Evolutionary conservation across 2,888 invertebrate species (phyloP).

Genomic region (Drosophila imparisetae): DNA sequence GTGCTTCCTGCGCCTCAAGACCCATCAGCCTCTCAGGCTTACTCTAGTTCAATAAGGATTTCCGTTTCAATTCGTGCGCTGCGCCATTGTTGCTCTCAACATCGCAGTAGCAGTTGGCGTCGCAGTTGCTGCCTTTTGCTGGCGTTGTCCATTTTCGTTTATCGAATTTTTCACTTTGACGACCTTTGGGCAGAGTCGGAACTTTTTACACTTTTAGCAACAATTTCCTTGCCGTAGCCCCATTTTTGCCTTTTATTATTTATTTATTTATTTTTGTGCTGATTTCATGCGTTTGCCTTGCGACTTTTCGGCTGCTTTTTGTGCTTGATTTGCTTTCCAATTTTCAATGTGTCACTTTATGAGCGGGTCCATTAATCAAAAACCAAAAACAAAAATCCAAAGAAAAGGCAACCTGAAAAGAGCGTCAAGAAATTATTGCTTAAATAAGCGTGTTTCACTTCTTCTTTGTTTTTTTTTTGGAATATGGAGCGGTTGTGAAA

Average conservation of each 20-base stretch:
- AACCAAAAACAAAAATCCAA: slow-evolving; percentile 41
- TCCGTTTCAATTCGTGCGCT: slow-evolving; percentile 81
- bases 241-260: slow-evolving; percentile 41
- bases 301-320: slow-evolving; percentile 69
- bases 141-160: slow-evolving; percentile 67
- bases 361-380: slow-evolving; percentile 77
- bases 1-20: slow-evolving; percentile 16
- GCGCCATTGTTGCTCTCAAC: slow-evolving; percentile 51
- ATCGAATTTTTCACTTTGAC: slow-evolving; percentile 77
- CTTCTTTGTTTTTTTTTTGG: not conserved
- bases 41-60: slow-evolving; percentile 83
- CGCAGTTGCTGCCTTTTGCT: slow-evolving; percentile 21
- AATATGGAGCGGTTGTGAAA: slow-evolving; percentile 52
- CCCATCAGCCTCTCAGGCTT: slow-evolving; percentile 30
- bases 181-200: slow-evolving; percentile 69
- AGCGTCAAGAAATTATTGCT: slow-evolving; percentile 74
- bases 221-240: slow-evolving; percentile 44
- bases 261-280: slow-evolving; percentile 68
- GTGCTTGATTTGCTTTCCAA: slow-evolving; percentile 79
- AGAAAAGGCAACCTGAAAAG: slow-evolving; percentile 43
- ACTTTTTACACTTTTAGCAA: slow-evolving; percentile 77
- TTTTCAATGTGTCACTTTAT: slow-evolving; percentile 80
- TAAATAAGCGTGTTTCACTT: slow-evolving; percentile 73
- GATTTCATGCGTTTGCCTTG: slow-evolving; percentile 72
- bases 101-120: slow-evolving; percentile 13